Base-by-base conservation (phyloP, 1,140 invertebrate species). In the Papilio machaon region DNA sequence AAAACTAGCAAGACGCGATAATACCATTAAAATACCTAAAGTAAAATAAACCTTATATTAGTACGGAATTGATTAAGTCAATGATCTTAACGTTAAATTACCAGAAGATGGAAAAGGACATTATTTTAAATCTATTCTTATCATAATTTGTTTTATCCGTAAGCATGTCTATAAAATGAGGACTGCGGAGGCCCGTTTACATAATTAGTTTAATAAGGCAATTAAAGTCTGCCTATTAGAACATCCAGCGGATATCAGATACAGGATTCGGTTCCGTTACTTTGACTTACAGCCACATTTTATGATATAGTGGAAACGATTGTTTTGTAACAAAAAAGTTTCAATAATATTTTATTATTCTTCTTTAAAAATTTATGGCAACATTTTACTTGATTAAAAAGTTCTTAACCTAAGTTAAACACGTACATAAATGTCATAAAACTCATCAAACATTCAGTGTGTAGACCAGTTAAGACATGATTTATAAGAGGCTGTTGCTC, bases 141-240 rank as follows among this genome's bases (percentile, higher is more conserved):
- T 19, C 13, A 38, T 70, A 70, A 70, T 70, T 35, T 35, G 64
- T 70, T 70, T 70, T 70, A 70, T 70, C 64, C 64, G 30, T 70
- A 70, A 70, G 64, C 64, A n/a, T n/a, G 17, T 0, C 35, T 73
- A 52, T 47, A 30, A 76, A 76, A 23, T 79, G 70, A 67, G 60
- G 52, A 47, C 47, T 81, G 79, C 78, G 84, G 84, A 84, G 81
- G 76, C 78, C 30, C 75, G 58, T 52, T 81, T 80, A 83, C 67
- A 83, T 85, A 86, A 87, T 86, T 85, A 86, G 81, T 78, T 81
- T 87, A 87, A 90, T 89, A 85, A 85, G 87, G 79, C 83, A 85
- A 90, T 89, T 90, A 89, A 86, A 83, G 80, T 73, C 35, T 58
- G 82, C 54, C 85, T 85, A 88, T 89, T 86, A 89, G 85, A 83